Conservation (phyloP, 2,113 vertebrate genomes). For the Tautogolabrus adspersus region DNA sequence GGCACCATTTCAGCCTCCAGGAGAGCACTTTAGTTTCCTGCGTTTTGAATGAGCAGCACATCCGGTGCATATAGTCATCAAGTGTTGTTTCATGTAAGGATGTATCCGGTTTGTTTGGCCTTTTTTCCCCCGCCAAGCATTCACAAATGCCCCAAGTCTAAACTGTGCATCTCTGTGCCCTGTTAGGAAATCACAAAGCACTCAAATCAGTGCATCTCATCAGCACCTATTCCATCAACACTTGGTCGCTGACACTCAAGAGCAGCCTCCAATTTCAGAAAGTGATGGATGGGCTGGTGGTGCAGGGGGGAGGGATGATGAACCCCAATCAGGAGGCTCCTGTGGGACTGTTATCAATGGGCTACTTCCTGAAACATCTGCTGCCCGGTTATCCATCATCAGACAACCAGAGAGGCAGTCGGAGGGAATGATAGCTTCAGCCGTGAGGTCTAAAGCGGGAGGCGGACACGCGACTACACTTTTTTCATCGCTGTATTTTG, state of each 20-base stretch:
- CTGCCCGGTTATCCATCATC: slow-evolving; percentile 69
- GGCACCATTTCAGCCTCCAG: too few species aligned
- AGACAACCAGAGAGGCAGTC: slow-evolving; percentile 22
- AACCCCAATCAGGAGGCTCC: slow-evolving; percentile 60
- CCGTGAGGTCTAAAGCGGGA: slow-evolving; percentile 24
- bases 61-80: not conserved
- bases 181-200: slow-evolving; percentile 3
- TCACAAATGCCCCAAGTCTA: not conserved
- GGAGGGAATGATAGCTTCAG: slow-evolving; percentile 22
- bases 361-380: slow-evolving; percentile 77
- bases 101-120: not conserved
- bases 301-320: slow-evolving; percentile 23
- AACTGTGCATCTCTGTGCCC: not conserved
- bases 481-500: slow-evolving; percentile 40
- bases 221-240: slow-evolving; percentile 59
- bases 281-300: slow-evolving; percentile 63
- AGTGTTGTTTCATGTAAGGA: not conserved
- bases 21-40: too few species aligned
- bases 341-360: slow-evolving; percentile 64
- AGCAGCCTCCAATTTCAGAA: slow-evolving; percentile 57
- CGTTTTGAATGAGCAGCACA: too few species aligned
- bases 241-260: slow-evolving; percentile 60
- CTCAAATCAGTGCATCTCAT: slow-evolving; percentile 62
- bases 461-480: slow-evolving; percentile 25
- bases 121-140: not conserved